Percentiles rank a stretch among this genome's conserved stretches.
Conservation (phyloP, 1,140 invertebrate species). For the Sycophaga agraensis region DNA sequence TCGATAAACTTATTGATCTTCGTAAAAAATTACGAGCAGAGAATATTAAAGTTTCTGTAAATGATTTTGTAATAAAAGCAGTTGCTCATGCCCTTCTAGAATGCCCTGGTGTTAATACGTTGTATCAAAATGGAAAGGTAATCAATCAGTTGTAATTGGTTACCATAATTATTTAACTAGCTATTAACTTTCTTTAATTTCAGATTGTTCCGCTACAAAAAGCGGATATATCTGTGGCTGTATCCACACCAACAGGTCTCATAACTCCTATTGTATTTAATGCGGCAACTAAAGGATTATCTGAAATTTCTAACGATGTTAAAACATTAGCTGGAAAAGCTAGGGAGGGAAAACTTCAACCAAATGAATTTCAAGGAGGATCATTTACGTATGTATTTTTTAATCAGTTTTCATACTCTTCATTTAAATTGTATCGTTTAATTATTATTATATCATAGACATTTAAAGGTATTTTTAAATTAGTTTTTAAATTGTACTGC, state of each 20-base stretch:
- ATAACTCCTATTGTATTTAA: slow-evolving; percentile 98
- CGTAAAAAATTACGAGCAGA: slow-evolving; percentile 73
- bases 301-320: slow-evolving; percentile 82
- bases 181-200: slow-evolving; percentile 11
- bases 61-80: slow-evolving; percentile 97
- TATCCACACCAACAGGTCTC: slow-evolving; percentile 91
- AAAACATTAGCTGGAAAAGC: slow-evolving; percentile 87
- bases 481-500: too few species aligned
- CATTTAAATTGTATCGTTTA: too few species aligned
- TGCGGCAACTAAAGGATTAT: slow-evolving; percentile 86
- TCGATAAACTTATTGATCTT: slow-evolving; percentile 64
- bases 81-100: slow-evolving; percentile 82
- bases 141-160: slow-evolving; percentile 1
- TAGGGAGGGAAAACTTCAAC: slow-evolving; percentile 88
- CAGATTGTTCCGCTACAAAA: slow-evolving; percentile 65
- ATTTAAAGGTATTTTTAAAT: too few species aligned
- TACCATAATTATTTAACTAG: neutral
- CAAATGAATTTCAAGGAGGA: slow-evolving; percentile 95
- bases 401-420: neutral
- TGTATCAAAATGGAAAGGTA: slow-evolving; percentile 50
- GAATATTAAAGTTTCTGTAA: slow-evolving; percentile 84
- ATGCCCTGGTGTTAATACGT: slow-evolving; percentile 88
- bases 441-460: too few species aligned
- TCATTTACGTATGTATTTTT: slow-evolving; percentile 55
- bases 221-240: slow-evolving; percentile 95